phyloP scores from a whole-genome alignment of 2,888 invertebrate genomes.

The Drosophila basisetae region DNA sequence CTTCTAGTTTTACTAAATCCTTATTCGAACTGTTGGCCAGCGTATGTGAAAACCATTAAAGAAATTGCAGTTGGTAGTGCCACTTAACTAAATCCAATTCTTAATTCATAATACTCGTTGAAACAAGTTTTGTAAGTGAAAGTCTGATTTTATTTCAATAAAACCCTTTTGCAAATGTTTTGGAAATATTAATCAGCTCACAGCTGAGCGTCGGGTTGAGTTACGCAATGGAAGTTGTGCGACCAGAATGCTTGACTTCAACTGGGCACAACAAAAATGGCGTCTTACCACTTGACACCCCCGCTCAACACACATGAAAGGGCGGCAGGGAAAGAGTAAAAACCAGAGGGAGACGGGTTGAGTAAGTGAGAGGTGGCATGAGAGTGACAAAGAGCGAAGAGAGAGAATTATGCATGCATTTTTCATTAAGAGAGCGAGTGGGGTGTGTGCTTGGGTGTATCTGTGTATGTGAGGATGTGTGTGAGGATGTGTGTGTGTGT shows the following conservation, averaged over 20 bases:
- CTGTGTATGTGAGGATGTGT: conserved; percentile 1
- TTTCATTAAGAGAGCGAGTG: conserved; percentile 20
- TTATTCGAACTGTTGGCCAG: background rate
- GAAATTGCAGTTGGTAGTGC: background rate
- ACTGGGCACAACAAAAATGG: conserved; percentile 6
- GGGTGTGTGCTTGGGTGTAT: background rate
- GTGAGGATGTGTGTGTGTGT: conserved; percentile 1
- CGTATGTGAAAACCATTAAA: background rate
- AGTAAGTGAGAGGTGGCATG: background rate
- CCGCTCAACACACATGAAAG: background rate
- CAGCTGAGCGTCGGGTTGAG: background rate
- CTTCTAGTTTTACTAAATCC: background rate
- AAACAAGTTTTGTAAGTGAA: background rate
- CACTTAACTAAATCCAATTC: background rate
- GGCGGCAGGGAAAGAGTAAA: background rate
- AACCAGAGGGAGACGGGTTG: background rate
- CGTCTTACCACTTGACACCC: background rate
- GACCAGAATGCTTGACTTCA: background rate
- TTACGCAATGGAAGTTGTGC: conserved; percentile 1
- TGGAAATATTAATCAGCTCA: background rate
- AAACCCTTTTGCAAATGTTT: background rate
- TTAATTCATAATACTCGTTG: background rate
- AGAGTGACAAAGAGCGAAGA: background rate
- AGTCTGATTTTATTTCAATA: background rate
- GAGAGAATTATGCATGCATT: conserved; percentile 29